Evolutionary conservation across 2,113 vertebrate genomes (phyloP), one percentile per base, ranked within the genome.

Genomic region (Cololabis saira): DNA sequence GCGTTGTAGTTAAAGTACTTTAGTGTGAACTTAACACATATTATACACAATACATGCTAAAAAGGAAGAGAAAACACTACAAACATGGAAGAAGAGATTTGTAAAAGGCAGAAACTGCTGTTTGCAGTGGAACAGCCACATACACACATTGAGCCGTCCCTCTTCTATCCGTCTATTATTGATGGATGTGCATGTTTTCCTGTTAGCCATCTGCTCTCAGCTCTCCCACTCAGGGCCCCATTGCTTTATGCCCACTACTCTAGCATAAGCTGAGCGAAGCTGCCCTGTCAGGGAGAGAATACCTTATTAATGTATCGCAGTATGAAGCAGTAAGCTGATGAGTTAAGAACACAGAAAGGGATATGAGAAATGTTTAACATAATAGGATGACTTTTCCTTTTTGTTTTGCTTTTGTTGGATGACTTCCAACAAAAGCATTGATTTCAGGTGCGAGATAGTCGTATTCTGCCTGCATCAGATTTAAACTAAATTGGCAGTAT

Each of bases 131-230:
- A n/a, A n/a, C n/a, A n/a, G n/a, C n/a, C n/a, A n/a, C n/a, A n/a
- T n/a, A 8, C 19, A 67, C 16, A 5, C 11, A 41, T 55, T 64
- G 44, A 27, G 61, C 24, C 61, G 47, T 58, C 55, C 44, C 52
- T 69, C 37, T 64, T 78, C 73, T 82, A 68, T 67, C 67, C 51
- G 76, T 85, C 74, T 80, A 90, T 89, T 89, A 91, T 91, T 85
- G 74, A 91, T 91, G 71, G 78, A 47, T 76, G 81, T 51, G 47
- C 71, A 71, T 71, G 69, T 81, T 82, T 86, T 68, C 79, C 67
- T 50, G 67, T 79, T 74, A 59, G 70, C 87, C 90, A 89, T 91
- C 88, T 91, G 88, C 78, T 80, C 81, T 67, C 59, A 27, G 71
- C 61, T 69, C 68, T 82, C 78, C 67, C 60, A 48, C 85, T 74